Evolutionary conservation across 1,140 invertebrate species (phyloP).

Genomic region (Diploscapter pachys): DNA sequence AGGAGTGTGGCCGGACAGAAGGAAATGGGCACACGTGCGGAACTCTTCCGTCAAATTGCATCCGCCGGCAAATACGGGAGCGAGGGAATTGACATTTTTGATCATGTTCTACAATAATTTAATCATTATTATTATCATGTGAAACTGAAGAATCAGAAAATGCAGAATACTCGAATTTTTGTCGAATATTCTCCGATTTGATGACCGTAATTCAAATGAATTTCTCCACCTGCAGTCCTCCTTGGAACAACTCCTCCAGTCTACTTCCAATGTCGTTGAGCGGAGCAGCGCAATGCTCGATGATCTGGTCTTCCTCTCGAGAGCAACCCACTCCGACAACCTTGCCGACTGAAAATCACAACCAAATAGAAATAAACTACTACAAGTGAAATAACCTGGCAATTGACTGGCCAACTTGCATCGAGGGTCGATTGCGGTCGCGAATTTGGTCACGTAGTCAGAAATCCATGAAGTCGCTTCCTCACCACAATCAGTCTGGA

Average conservation of each 20-base stretch:
- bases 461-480: conserved; percentile 32
- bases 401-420: conserved; percentile 39
- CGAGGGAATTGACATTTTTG: conserved; percentile 54
- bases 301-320: conserved; percentile 43
- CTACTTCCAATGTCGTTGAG: conserved; percentile 44
- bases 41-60: conserved; percentile 44
- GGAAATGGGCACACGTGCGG: conserved; percentile 24
- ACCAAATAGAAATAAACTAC: neutral
- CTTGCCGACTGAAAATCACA: conserved; percentile 25
- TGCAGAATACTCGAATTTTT: too few relatives aligned
- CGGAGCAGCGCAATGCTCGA: conserved; percentile 54
- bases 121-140: neutral
- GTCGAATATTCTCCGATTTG: too few relatives aligned
- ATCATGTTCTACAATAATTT: conserved; percentile 29
- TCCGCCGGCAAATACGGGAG: conserved; percentile 56
- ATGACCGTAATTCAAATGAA: too few relatives aligned
- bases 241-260: conserved; percentile 52
- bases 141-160: neutral
- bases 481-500: conserved; percentile 15
- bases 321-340: conserved; percentile 44
- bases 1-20: conserved; percentile 12
- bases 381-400: conserved; percentile 13
- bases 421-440: conserved; percentile 46
- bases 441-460: conserved; percentile 48
- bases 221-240: conserved; percentile 41